A percentile compares a stretch with the other conserved stretches of the same genome.
Conservation (phyloP, 2,888 invertebrate species). For the Tridacna gigas region DNA sequence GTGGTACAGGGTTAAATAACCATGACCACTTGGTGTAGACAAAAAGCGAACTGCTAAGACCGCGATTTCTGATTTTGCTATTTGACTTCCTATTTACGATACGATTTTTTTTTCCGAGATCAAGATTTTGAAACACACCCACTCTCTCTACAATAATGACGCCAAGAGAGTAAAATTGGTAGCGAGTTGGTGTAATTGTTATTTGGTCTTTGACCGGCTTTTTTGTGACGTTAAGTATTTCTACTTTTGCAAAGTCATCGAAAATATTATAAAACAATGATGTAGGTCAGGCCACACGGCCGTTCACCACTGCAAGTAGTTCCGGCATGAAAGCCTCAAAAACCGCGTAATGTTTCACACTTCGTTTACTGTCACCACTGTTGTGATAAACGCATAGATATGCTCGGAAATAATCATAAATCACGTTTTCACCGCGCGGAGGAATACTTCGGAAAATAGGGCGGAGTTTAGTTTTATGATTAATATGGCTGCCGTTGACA, state of each 20-base stretch:
- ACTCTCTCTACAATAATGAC: no score
- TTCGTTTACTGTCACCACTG: constrained; percentile 34
- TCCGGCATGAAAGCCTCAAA: constrained; percentile 33
- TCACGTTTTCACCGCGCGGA: constrained; percentile 55
- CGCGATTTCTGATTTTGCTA: no score
- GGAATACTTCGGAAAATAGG: constrained; percentile 52
- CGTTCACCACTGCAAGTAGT: constrained; percentile 46
- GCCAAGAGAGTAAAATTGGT: no score
- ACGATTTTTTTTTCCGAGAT: no score
- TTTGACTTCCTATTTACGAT: no score
- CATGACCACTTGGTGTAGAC: no score
- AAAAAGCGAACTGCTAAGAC: no score
- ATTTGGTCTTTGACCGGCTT: neutral
- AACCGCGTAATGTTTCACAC: constrained; percentile 47
- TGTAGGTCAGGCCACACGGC: constrained; percentile 48
- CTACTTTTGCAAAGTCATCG: constrained; percentile 20
- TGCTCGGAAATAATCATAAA: constrained; percentile 62
- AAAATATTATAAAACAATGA: constrained; percentile 10
- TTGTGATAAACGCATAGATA: constrained; percentile 53
- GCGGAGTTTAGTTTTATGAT: constrained; percentile 58
- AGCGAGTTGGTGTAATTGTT: no score
- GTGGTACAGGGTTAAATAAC: no score
- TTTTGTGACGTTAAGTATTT: neutral
- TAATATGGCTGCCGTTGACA: constrained; percentile 57
- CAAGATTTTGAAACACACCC: no score